Base-by-base conservation (phyloP, 2,113 vertebrate genomes). In the Zosterops japonicus region DNA sequence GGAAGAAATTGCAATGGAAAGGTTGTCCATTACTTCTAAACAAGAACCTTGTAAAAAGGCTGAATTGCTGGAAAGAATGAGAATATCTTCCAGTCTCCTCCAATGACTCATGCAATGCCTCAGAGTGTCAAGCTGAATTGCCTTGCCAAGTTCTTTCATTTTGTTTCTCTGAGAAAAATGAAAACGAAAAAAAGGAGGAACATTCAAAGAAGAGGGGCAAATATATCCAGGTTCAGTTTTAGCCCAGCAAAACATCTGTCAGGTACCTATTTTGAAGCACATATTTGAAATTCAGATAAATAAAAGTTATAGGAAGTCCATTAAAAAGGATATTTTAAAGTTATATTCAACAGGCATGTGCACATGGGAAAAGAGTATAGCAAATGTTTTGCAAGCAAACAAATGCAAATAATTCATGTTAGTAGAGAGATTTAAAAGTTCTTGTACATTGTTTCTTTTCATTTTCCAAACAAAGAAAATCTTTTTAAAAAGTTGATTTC, bases 131-230 rank as follows among this genome's bases (percentile, higher is more conserved):
- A 86, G 47, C 29, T 87, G 83, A 91, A 97, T 90, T 88, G 69
- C 80, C 71, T 63, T 90, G 92, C 84, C 95, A 97, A 97, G 92
- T 82, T 69, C 69, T 84, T 96, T 94, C 16, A 39, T 83, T 87
- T 89, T 92, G 46, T 70, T 95, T 83, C 92, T 96, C 94, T 93
- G 94, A 93, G 86, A 94, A 97, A 97, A 96, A 95, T 64, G 67
- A 83, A 86, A 76, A 81, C 15, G 18, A 3, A 89, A 79, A 77
- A 69, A 76, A 67, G 12, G 12, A 83, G 25, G 28, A 91, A 83
- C 18, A 33, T 83, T 88, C 50, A 78, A 50, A 52, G 36, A 88
- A 83, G 31, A 81, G 56, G 24, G 3, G 21, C 52, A 83, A 33
- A 71, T 59, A 71, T 56, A 90, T 53, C 36, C 75, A 94, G 11